Percentiles rank a stretch among this genome's conserved stretches.
These are phyloP conservation scores for Drosophila melanogaster DNA, from an alignment of 1,140 invertebrate genomes.

Conservation along the genomic window DNA sequence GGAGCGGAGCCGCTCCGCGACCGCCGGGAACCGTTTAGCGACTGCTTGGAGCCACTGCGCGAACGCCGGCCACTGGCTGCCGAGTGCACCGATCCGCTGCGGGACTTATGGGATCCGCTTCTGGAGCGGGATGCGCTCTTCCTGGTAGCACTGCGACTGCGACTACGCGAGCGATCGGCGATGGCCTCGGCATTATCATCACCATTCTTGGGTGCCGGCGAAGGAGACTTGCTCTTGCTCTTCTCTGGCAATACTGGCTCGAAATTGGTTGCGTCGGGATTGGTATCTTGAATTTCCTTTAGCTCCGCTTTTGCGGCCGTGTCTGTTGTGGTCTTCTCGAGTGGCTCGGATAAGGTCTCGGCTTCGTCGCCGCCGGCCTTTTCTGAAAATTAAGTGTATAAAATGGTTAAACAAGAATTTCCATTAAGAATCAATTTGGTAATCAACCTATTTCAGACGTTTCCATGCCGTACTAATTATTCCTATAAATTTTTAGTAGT, in stretches of 20 bases:
- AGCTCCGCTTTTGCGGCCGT: background rate
- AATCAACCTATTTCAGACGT: slow-evolving; percentile 24
- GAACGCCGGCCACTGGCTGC: slow-evolving; percentile 76
- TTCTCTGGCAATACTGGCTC: slow-evolving; percentile 19
- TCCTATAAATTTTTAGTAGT: too few species aligned
- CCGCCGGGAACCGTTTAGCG: slow-evolving; percentile 74
- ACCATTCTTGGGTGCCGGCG: background rate
- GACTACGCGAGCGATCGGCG: slow-evolving; percentile 16
- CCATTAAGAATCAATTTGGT: background rate
- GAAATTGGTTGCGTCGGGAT: slow-evolving; percentile 6
- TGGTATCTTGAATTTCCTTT: background rate
- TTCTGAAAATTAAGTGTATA: slow-evolving; percentile 8
- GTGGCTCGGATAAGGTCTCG: background rate
- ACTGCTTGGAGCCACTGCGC: slow-evolving; percentile 78
- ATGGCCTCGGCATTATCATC: background rate
- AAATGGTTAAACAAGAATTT: background rate
- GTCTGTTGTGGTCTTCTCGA: background rate
- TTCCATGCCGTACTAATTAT: slow-evolving; percentile 7
- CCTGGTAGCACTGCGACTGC: slow-evolving; percentile 66
- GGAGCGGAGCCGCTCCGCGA: slow-evolving; percentile 79
- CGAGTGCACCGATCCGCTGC: slow-evolving; percentile 50
- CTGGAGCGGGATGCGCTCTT: slow-evolving; percentile 58
- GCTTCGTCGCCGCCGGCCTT: slow-evolving; percentile 5
- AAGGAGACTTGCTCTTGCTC: slow-evolving; percentile 13
- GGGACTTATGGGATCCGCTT: slow-evolving; percentile 79